phyloP scores from a whole-genome alignment of 2,113 vertebrate genomes.

The Litocranius walleri region DNA sequence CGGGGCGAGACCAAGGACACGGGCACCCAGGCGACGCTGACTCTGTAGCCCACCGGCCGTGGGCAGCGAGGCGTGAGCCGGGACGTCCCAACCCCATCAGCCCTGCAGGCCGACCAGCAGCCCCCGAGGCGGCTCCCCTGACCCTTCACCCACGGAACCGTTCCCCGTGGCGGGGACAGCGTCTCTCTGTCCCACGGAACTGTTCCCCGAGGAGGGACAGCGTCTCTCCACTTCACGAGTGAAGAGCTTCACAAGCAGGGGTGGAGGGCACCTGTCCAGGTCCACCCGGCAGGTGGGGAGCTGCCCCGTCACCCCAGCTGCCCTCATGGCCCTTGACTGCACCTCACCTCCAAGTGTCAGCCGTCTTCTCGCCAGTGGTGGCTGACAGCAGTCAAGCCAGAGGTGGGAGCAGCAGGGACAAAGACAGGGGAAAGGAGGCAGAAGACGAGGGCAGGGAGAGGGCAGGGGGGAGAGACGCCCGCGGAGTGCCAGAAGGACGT shows the following conservation, averaged over 20 bases:
- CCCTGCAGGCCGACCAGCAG: neutral
- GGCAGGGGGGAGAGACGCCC: neutral
- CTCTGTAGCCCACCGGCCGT: neutral
- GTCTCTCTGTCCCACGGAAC: neutral
- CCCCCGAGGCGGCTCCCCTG: neutral
- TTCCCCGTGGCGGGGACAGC: rapidly evolving
- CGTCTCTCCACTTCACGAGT: neutral
- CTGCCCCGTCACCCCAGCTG: neutral
- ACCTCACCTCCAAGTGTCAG: neutral
- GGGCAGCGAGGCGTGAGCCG: neutral
- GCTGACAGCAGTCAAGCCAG: neutral
- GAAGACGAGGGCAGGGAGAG: neutral
- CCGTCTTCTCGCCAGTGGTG: rapidly evolving
- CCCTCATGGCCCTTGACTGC: neutral
- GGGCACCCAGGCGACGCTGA: neutral
- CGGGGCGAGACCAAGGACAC: neutral
- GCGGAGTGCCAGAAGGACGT: rapidly evolving
- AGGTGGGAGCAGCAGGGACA: neutral
- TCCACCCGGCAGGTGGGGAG: neutral
- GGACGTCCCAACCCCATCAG: neutral
- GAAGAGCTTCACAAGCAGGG: neutral
- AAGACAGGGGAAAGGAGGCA: neutral
- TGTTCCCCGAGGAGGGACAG: neutral
- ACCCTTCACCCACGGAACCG: neutral
- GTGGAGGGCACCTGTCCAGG: neutral